These are phyloP conservation scores for Rhombomys opimus DNA, from an alignment of 2,113 vertebrate species.

Conservation along the genomic window DNA sequence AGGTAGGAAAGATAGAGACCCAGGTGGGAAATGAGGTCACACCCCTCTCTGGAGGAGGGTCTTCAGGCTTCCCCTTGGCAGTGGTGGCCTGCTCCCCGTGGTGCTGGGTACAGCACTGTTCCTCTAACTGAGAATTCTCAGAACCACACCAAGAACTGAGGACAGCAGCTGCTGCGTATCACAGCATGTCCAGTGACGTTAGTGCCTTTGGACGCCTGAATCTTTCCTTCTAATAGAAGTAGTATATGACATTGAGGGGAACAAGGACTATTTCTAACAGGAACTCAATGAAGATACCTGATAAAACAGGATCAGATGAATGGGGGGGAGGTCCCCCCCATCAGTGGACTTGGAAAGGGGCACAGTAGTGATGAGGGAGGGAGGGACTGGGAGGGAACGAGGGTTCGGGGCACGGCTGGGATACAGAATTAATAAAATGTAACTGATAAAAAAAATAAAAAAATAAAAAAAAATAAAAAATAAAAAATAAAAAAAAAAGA, in stretches of 20 bases:
- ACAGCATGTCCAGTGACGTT: neutral
- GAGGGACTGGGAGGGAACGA: too few relatives aligned
- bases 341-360: too few relatives aligned
- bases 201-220: neutral
- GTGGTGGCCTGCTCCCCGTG: neutral
- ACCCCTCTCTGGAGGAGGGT: neutral
- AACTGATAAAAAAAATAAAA: too few relatives aligned
- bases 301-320: too few relatives aligned
- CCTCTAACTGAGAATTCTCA: neutral
- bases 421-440: too few relatives aligned
- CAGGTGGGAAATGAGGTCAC: neutral
- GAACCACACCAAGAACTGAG: neutral
- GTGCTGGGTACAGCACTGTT: neutral
- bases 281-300: too few relatives aligned
- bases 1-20: neutral
- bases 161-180: neutral
- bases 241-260: neutral
- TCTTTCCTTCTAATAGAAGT: conserved; percentile 3
- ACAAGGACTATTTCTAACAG: too few relatives aligned
- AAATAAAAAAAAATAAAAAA: too few relatives aligned
- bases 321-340: too few relatives aligned
- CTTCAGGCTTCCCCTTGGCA: neutral
- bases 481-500: too few relatives aligned
- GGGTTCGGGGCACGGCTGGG: too few relatives aligned
- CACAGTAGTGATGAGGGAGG: too few relatives aligned